Base-by-base conservation (phyloP, 2,888 invertebrate genomes). In the Helicoverpa assulta region DNA sequence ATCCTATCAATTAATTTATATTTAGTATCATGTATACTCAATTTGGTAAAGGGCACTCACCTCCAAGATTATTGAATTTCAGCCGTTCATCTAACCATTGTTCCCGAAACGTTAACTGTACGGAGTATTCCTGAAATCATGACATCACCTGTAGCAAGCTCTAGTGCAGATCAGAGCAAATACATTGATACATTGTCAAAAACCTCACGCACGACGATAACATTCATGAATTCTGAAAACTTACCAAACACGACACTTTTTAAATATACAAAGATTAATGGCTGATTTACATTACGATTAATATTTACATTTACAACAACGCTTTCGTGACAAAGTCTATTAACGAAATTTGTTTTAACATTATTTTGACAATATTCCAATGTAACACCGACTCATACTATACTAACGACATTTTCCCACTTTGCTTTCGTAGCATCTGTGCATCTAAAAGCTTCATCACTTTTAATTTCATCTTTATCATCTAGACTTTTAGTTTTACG, bases 21-120 rank as follows among this genome's bases (percentile, higher is more conserved):
- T 40, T 0, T 37, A 10, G 1, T 40, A 10, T 40, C 47, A 6
- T 3, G 47, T n/a, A 47, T n/a, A 26, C 21, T 26, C 4, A 47
- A n/a, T 6, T 47, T n/a, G 8, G 33, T 12, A 37, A 40, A 50
- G 10, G 4, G 3, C 0, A 91, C 96, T 96, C 89, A 98, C 98
- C 98, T 94, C 97, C 97, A 87, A 98, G 97, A 95, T 98, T 98
- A 93, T 98, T 97, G 93, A 98, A 99, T 92, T 97, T 97, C 80
- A 99, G 96, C 86, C 99, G 96, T 93, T 99, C 98, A 93, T 99
- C 99, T 90, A 98, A 95, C 99, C 99, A 99, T 95, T 99, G 98
- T 93, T 99, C 99, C 93, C 99, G 97, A 96, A 99, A 99, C 85
- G 99, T 99, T 91, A 99, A 96, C 96, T 99, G 99, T 88, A 99